Conservation (phyloP, 2,113 vertebrate genomes). For the Odobenus rosmarus region DNA sequence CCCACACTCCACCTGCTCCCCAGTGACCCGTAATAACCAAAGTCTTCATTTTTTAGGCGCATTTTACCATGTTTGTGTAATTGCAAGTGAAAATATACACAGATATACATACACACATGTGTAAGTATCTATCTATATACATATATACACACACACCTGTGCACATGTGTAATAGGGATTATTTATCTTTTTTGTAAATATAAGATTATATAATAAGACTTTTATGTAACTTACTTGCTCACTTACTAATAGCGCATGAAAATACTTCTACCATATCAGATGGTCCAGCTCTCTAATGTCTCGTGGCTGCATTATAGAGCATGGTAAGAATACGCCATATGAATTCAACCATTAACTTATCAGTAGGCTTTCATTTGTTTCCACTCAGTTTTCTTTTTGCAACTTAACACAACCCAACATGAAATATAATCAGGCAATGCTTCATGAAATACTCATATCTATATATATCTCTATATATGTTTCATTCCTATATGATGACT, state of each 20-base stretch:
- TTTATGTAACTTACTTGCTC: constrained; percentile 10
- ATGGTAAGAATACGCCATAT: not conserved
- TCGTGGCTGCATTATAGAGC: not conserved
- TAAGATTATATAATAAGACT: not conserved
- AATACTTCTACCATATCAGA: not conserved
- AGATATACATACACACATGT: not conserved
- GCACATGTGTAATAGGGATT: not conserved
- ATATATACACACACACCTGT: not conserved
- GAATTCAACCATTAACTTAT: not conserved
- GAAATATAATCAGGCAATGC: not conserved
- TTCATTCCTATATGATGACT: not conserved
- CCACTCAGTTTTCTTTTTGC: not conserved
- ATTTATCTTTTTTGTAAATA: not conserved
- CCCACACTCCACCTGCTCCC: not conserved
- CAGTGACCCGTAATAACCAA: not conserved
- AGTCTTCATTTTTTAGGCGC: not conserved
- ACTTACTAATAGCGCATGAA: not conserved
- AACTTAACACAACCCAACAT: not conserved
- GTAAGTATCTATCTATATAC: not conserved
- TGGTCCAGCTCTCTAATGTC: not conserved
- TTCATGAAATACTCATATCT: not conserved
- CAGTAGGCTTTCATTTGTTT: not conserved
- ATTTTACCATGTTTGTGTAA: not conserved
- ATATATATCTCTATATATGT: not conserved
- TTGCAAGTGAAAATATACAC: not conserved